Base-by-base conservation (phyloP, 2,797 vertebrate species). In the Myiotriccus ornatus region DNA sequence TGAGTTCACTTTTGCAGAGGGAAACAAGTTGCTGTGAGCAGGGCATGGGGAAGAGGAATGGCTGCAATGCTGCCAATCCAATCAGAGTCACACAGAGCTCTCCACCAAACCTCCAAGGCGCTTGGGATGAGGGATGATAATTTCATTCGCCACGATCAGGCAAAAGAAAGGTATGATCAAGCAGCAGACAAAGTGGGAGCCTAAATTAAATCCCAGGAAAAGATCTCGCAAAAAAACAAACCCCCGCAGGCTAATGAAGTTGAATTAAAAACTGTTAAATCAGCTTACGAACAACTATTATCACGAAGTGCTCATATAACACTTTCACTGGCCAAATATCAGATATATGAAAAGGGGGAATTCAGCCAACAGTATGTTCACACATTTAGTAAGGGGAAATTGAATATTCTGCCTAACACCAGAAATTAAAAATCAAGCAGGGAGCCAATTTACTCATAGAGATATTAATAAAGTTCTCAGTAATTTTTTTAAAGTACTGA, bases 191-290 rank as follows among this genome's bases (percentile, higher is more conserved):
- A 63, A 94, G 95, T 39, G 77, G 30, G 64, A 68, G 87, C 47
- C 59, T 84, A 95, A 97, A 97, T 95, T 91, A 96, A 96, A 97
- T 90, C 67, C 62, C 52, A 25, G 37, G 43, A 87, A 87, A 92
- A 81, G 43, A 87, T 84, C 91, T 90, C 84, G 60, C 73, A 52
- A 88, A 96, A 96, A 92, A 94, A 19, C 37, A 75, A 93, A 50
- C 60, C 93, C 87, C 96, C 63, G 80, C 94, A 97, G 93, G 87
- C 90, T 97, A 97, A 96, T 95, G 86, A 97, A 95, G 84, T 87
- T 94, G 95, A 98, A 97, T 97, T 96, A 94, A 97, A 96, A 97
- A 83, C 70, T 89, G 95, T 95, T 96, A 96, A 96, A 96, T 93
- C 94, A 93, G 80, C 73, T 97, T 94, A 94, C 28, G 83, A 96